Conservation (phyloP, 2,888 invertebrate species). For the Dinocampus coccinellae region DNA sequence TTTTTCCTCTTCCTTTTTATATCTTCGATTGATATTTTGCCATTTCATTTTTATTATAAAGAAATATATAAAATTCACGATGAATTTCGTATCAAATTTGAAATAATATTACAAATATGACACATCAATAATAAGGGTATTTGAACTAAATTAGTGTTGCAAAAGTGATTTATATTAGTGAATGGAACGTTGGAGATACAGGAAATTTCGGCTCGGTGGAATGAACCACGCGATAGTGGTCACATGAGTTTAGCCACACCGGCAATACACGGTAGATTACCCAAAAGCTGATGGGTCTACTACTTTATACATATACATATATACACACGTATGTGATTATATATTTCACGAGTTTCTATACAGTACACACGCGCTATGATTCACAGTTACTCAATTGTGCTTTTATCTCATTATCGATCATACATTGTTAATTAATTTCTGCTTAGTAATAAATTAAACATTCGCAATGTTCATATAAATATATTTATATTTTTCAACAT, state of each 20-base stretch:
- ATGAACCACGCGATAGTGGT: slow-evolving; percentile 14
- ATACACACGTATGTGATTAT: not conserved
- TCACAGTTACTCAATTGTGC: not conserved
- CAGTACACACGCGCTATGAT: not conserved
- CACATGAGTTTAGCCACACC: slow-evolving; percentile 10
- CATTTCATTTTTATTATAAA: too few species aligned
- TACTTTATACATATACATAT: not conserved
- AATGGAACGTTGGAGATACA: not conserved
- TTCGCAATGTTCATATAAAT: too few species aligned
- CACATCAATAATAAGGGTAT: not conserved
- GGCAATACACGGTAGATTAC: slow-evolving; percentile 11
- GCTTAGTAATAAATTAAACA: not conserved
- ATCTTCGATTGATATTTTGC: too few species aligned
- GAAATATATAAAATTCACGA: not conserved
- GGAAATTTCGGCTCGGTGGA: slow-evolving; percentile 16
- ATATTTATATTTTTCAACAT: too few species aligned
- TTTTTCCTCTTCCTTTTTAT: too few species aligned
- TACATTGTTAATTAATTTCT: not conserved
- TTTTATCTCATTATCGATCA: not conserved
- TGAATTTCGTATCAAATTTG: not conserved
- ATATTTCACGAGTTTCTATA: not conserved
- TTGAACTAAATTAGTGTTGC: slow-evolving; percentile 2
- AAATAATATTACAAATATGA: not conserved
- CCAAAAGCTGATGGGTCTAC: not conserved
- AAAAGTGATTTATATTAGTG: not conserved